These are phyloP conservation scores for Malaclemys terrapin DNA, from an alignment of 2,113 vertebrate species.

Conservation along the genomic window DNA sequence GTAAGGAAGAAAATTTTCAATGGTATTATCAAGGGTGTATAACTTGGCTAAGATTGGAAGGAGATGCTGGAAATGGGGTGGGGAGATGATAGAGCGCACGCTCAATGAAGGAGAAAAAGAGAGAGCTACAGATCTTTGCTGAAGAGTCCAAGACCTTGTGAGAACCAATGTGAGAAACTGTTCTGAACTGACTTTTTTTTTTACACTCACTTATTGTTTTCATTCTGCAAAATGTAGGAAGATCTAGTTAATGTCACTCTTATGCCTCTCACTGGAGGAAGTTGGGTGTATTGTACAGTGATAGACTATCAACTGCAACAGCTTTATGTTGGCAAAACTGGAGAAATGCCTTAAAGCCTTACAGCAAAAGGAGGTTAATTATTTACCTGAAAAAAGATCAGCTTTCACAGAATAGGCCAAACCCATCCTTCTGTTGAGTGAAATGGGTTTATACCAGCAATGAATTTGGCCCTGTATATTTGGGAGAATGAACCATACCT, in stretches of 20 bases:
- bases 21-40: neutral
- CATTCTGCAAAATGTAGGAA: neutral
- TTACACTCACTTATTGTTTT: neutral
- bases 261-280: neutral
- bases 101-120: neutral
- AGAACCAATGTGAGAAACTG: neutral
- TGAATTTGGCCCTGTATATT: neutral
- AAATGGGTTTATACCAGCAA: neutral
- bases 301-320: neutral
- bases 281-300: neutral
- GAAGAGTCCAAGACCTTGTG: neutral
- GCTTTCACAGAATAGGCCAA: neutral
- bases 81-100: neutral
- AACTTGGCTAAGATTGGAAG: neutral
- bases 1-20: neutral
- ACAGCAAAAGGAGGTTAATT: neutral
- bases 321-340: neutral
- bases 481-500: neutral
- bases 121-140: neutral
- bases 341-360: neutral
- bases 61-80: neutral
- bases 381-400: neutral
- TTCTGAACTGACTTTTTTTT: neutral
- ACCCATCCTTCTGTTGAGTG: neutral
- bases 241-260: neutral